Percentiles rank a stretch among this genome's conserved stretches.
phyloP scores from a whole-genome alignment of 2,797 vertebrate species.

The Myotis planiceps region DNA sequence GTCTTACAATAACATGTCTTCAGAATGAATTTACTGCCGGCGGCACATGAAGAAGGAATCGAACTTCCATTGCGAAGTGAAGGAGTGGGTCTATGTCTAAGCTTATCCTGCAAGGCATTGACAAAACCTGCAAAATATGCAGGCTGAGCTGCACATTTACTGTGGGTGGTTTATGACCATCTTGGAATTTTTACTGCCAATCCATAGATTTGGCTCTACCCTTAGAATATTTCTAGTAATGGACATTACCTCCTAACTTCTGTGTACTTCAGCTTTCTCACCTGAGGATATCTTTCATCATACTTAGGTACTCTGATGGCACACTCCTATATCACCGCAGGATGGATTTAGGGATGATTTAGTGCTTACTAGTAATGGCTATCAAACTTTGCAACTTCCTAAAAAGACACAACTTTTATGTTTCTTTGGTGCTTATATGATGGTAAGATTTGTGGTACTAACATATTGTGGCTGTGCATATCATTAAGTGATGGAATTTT shows the following conservation, averaged over 20 bases:
- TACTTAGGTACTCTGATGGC: not conserved
- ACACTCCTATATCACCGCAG: not conserved
- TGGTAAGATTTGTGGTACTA: not conserved
- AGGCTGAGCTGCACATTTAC: not conserved
- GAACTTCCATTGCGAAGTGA: not conserved
- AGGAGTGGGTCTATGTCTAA: not conserved
- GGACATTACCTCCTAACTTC: not conserved
- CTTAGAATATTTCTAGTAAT: conserved; percentile 31
- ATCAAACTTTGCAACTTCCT: conserved; percentile 14
- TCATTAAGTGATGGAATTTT: not conserved
- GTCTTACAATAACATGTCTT: not conserved
- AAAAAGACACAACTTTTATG: not conserved
- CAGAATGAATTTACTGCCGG: not conserved
- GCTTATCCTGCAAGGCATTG: not conserved
- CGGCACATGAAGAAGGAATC: not conserved
- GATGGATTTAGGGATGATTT: not conserved
- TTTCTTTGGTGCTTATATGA: not conserved
- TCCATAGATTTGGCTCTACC: not conserved
- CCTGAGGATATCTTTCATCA: not conserved
- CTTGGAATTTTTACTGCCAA: conserved; percentile 17
- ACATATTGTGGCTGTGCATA: not conserved
- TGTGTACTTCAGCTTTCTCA: not conserved
- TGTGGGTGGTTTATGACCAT: not conserved
- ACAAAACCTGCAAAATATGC: not conserved
- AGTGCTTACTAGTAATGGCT: not conserved